Evolutionary conservation across 1,140 invertebrate species (phyloP), one percentile per base, ranked within the genome.

Genomic region (Pseudomyrmex flavicornis): DNA sequence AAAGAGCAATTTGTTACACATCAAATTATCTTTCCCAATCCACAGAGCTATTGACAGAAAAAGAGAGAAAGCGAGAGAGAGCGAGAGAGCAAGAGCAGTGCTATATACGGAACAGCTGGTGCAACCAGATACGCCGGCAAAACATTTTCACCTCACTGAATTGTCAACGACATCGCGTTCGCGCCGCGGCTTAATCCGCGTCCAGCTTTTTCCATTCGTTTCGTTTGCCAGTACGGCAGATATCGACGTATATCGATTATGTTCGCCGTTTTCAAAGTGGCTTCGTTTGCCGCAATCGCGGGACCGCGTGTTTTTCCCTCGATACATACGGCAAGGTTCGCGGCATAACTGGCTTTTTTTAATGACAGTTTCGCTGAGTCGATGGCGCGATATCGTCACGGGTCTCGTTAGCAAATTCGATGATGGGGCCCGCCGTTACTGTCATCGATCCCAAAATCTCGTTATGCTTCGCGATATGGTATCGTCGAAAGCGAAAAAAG

Each of bases 221-320:
- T 82, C 74, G 85, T 63, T 56, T 50, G 62, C 70, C 62, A 46
- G 56, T 70, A 75, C 84, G 82, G 44, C 62, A 50, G 54, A n/a
- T n/a, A n/a, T n/a, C n/a, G n/a, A 50, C 73, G 73, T 68, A 62
- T 86, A 84, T 86, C 82, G 82, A 86, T 86, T 84, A 86, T 85
- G 82, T 63, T 58, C 82, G 54, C 52, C 50, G 61, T 59, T 22
- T 61, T 63, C 70, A 69, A 80, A 84, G 74, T 86, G 82, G 74
- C 85, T 86, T 84, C 74, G 82, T 84, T 86, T 77, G 74, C 68
- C 82, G 65, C 61, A 63, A 84, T 70, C 68, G 74, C 58, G 61
- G 20, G 61, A 66, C 54, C 82, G 73, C 59, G 66, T 79, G 74
- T 84, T 84, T 84, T 80, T 65, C 59, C 62, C 22, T n/a, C 13